A percentile compares a stretch with the other conserved stretches of the same genome.
Evolutionary conservation across 2,113 vertebrate species (phyloP).

Genomic region (Chamaea fasciata): DNA sequence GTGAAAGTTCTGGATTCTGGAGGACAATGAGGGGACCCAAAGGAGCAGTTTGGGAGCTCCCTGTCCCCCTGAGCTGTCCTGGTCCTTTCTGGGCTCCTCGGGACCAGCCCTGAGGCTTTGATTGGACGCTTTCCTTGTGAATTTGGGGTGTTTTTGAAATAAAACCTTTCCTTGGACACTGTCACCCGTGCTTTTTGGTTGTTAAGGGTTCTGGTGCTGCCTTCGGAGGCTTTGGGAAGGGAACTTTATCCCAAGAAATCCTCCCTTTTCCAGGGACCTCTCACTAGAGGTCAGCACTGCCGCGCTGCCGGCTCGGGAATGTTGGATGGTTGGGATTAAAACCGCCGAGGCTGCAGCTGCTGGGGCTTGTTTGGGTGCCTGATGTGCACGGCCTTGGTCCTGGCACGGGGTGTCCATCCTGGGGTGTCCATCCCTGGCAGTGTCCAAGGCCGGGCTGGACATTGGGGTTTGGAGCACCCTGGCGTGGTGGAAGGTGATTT

Average conservation of each 20-base stretch:
- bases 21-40: background rate
- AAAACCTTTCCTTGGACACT: background rate
- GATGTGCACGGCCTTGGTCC: background rate
- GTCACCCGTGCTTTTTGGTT: background rate
- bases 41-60: background rate
- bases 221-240: background rate
- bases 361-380: accelerated
- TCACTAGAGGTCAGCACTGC: conserved; percentile 61
- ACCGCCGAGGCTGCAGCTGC: accelerated
- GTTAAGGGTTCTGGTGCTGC: background rate
- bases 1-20: background rate
- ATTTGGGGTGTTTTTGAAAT: background rate
- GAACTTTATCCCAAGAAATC: background rate
- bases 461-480: background rate
- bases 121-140: background rate
- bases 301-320: background rate
- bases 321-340: accelerated
- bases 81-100: background rate
- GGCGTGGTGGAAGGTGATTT: accelerated
- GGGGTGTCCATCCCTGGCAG: background rate
- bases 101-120: background rate
- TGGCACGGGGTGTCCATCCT: too few relatives aligned
- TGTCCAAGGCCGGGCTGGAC: background rate
- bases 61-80: too few relatives aligned
- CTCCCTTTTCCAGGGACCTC: background rate